phyloP scores from a whole-genome alignment of 2,888 invertebrate genomes.

The Eilema griseolum region DNA sequence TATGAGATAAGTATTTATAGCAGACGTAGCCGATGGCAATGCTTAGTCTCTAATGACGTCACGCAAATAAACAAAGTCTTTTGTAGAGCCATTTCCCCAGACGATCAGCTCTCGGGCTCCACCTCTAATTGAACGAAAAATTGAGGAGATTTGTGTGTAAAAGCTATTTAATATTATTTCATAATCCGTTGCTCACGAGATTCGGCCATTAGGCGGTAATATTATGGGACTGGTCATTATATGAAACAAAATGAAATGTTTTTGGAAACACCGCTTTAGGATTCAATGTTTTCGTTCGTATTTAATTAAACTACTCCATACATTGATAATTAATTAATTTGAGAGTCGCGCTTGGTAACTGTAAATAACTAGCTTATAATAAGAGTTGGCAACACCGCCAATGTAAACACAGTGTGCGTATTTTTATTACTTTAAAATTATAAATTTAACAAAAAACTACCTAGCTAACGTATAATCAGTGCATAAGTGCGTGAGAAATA shows the following conservation, averaged over 20 bases:
- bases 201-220: conserved; percentile 21
- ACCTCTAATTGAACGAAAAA: conserved; percentile 5
- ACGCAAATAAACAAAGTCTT: not conserved
- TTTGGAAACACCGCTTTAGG: not conserved
- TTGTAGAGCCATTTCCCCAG: not conserved
- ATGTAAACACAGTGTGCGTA: too few species aligned
- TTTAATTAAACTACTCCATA: conserved; percentile 4
- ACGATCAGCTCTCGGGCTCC: too few species aligned
- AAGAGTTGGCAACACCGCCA: too few species aligned
- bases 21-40: not conserved
- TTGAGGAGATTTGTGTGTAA: conserved; percentile 8
- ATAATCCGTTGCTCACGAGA: conserved; percentile 11
- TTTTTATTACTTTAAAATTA: too few species aligned
- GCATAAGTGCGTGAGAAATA: too few species aligned
- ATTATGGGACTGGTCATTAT: conserved; percentile 40
- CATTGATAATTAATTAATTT: not conserved
- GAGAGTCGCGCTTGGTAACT: not conserved
- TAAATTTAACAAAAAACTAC: too few species aligned
- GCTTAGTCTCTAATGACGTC: not conserved
- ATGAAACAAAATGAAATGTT: conserved; percentile 42
- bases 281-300: conserved; percentile 6
- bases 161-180: conserved; percentile 8
- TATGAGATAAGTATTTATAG: not conserved
- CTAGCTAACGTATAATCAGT: too few species aligned
- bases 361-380: too few species aligned